Conservation (phyloP, 2,888 invertebrate species). For the Subacronicta megacephala region DNA sequence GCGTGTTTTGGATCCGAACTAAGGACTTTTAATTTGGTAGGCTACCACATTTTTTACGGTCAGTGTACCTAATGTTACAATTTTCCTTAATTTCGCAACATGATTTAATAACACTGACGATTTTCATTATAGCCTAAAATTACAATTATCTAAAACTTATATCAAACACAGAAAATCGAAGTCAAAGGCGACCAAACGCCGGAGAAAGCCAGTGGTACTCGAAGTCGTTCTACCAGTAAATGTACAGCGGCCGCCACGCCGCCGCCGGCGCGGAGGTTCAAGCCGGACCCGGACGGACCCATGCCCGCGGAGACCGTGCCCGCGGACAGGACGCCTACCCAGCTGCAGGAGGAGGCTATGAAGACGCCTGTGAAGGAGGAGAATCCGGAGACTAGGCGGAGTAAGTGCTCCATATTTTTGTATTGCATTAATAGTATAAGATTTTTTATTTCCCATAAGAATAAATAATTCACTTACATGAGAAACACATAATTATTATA, state of each 20-base stretch:
- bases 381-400: constrained; percentile 77
- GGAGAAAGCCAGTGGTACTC: constrained; percentile 73
- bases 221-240: constrained; percentile 76
- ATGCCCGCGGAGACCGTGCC: constrained; percentile 45
- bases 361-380: constrained; percentile 74
- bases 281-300: constrained; percentile 76
- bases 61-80: no score
- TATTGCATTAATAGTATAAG: no score
- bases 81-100: no score
- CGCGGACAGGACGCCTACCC: constrained; percentile 6
- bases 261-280: constrained; percentile 78
- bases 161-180: constrained; percentile 81
- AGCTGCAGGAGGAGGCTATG: constrained; percentile 53
- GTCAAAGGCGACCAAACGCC: constrained; percentile 83
- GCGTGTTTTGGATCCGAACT: no score
- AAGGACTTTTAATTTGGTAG: no score
- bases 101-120: no score
- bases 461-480: no score
- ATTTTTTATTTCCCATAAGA: no score
- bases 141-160: not conserved
- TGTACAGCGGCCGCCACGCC: constrained; percentile 73
- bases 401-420: constrained; percentile 62
- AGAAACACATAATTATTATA: no score
- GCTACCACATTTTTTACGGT: no score
- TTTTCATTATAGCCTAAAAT: no score